Evolutionary conservation across 2,888 invertebrate species (phyloP).

Genomic region (Melieria crassipennis): DNA sequence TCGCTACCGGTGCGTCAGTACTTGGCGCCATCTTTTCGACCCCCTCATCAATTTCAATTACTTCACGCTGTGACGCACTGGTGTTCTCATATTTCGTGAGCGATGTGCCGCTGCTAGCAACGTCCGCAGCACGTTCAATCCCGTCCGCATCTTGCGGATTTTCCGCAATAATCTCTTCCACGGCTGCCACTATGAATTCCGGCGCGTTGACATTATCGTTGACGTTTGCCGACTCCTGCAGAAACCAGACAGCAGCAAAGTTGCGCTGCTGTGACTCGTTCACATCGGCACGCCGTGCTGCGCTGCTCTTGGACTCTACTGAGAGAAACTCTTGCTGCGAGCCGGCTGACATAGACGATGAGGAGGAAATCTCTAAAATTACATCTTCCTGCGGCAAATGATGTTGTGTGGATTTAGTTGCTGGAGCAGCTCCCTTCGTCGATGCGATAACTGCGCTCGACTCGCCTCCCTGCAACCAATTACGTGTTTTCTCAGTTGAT

Average conservation of each 20-base stretch:
- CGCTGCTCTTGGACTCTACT: not conserved
- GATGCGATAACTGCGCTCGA: constrained; percentile 23
- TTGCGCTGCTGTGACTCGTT: constrained; percentile 32
- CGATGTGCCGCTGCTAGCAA: not conserved
- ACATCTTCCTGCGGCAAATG: constrained; percentile 8
- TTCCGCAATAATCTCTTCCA: constrained; percentile 39
- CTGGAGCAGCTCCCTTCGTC: not conserved
- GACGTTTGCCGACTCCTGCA: constrained; percentile 24
- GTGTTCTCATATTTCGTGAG: not conserved
- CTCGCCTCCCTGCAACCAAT: constrained; percentile 35
- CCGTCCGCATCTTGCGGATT: not conserved
- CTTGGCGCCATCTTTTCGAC: not conserved
- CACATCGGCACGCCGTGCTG: not conserved
- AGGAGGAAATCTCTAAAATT: constrained; percentile 36
- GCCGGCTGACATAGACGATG: constrained; percentile 15
- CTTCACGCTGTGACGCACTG: not conserved
- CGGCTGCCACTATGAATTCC: constrained; percentile 40
- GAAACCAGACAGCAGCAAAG: constrained; percentile 35
- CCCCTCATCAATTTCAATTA: not conserved
- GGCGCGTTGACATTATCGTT: constrained; percentile 11
- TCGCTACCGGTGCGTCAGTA: not conserved
- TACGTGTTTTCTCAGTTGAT: constrained; percentile 42
- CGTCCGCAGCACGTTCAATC: not conserved
- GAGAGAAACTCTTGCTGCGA: constrained; percentile 9
- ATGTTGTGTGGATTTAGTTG: not conserved